Conservation (phyloP, 2,113 vertebrate species). For the Manacus vitellinus region DNA sequence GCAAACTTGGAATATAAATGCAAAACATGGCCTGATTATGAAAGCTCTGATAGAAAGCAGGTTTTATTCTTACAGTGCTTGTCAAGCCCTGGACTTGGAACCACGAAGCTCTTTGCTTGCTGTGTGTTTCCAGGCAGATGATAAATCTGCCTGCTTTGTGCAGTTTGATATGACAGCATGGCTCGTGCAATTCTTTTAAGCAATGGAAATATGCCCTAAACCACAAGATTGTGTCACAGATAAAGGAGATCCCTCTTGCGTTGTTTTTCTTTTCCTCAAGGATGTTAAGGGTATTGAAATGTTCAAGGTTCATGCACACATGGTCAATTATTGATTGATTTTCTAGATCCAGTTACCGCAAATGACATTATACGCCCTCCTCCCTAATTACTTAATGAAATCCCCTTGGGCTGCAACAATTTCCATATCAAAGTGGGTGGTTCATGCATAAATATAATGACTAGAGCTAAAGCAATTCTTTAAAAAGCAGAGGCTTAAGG, state of each 20-base stretch:
- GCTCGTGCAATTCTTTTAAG: not conserved
- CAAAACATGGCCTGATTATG: not conserved
- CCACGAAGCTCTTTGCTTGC: not conserved
- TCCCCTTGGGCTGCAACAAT: slow-evolving; percentile 22
- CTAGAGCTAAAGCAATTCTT: slow-evolving; percentile 39
- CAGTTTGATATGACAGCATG: not conserved
- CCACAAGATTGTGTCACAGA: not conserved
- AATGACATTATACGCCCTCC: slow-evolving; percentile 19
- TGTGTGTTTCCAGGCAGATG: not conserved
- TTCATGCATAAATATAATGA: slow-evolving; percentile 23
- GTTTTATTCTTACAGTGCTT: not conserved
- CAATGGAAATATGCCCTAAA: slow-evolving; percentile 5
- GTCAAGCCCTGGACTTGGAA: not conserved
- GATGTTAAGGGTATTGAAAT: not conserved
- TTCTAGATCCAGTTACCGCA: slow-evolving; percentile 41
- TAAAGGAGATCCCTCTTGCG: not conserved
- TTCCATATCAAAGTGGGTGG: slow-evolving; percentile 46
- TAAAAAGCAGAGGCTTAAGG: slow-evolving; percentile 51
- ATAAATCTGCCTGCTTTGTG: slow-evolving; percentile 25
- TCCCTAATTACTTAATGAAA: slow-evolving; percentile 70
- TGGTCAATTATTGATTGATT: slow-evolving; percentile 42
- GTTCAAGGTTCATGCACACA: not conserved
- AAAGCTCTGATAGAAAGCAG: slow-evolving; percentile 29
- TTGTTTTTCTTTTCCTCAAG: not conserved
- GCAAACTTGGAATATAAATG: not conserved